Base-by-base conservation (phyloP, 1,140 invertebrate genomes). In the Cydia strobilella region DNA sequence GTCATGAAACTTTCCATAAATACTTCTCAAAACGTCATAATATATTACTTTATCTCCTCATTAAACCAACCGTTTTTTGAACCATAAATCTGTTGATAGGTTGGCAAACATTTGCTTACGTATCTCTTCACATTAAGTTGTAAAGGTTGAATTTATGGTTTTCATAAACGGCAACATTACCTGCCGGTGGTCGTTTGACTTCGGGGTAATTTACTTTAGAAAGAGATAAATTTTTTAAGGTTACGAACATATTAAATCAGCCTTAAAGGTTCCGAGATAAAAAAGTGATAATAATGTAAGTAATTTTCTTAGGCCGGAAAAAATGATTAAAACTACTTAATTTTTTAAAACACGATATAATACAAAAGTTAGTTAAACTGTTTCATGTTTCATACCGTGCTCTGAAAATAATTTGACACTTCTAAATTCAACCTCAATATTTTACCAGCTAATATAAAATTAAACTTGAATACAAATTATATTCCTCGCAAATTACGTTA, bases 91-190 rank as follows among this genome's bases (percentile, higher is more conserved):
- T 54, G 59, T 77, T 79, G 73, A 80, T 78, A 78, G 76, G 66
- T 77, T 59, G n/a, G 35, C 18, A 74, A 75, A 78, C 76, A 75
- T 76, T 75, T 73, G 51, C 66, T 48, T 73, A 54, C 45, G 65
- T 59, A 63, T 66, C 66, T 62, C 31, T 13, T 27, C 23, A 74
- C 77, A 78, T 82, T 78, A 78, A 63, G 76, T 77, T 75, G 75
- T 80, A 77, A 77, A 80, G 75, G 79, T 82, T 75, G 73, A 80
- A 80, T 82, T 82, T 82, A 82, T 74, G 81, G 80, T 77, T 78
- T 77, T 80, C 79, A 80, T 80, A 82, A 77, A 59, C 31, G 76
- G 72, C 76, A 79, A 79, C 75, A 77, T 69, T 69, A 69, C 65
- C 39, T 66, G 71, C 39, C 54, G 54, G 73, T 77, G 74, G 74